Evolutionary conservation across 53 echinoderm and acorn worm species (phyloP), one percentile per base, ranked within the genome.

Genomic region (Patiria pectinifera): DNA sequence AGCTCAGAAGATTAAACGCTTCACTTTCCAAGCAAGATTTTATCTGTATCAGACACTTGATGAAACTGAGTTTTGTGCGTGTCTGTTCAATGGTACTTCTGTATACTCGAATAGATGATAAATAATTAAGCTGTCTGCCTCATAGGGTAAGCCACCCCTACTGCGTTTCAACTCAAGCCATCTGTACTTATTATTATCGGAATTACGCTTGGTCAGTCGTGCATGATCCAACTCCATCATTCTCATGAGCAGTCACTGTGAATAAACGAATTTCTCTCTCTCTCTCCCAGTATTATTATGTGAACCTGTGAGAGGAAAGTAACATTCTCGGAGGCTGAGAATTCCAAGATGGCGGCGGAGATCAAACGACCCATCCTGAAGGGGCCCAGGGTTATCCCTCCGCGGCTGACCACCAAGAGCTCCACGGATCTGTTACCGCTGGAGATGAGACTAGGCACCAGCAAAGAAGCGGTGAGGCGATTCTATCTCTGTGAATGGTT

Each of bases 361-460:
- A 69, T 90, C 23, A 81, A 90, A 46, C 2, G 80, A 48, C 80
- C 90, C 0, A 81, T 90, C 14, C 49, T 80, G 3, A 90, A 90
- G 48, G 80, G 89, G 9, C 90, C 82, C 1, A 90, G 81, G 44
- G 69, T 90, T 45, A 90, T 90, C 23, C 90, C 90, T 2, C 90
- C 90, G 1, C 49, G 90, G 9, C 70, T 97, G 11, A 94, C 95
- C 61, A 97, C 97, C 6, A 97, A 97, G 62, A 97, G 95, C 80
- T 97, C 97, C 0, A 92, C 96, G 15, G 97, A 97, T 78, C 76
- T 97, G 47, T 91, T 97, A 25, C 97, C 97, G 7, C 83, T 97
- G 47, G 96, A 97, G 19, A 97, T 97, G 93, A 83, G 97, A 82
- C 59, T 95, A 9, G 97, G 97, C 9, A 92, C 96, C 13, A 95